phyloP scores from a whole-genome alignment of 1,140 invertebrate genomes.

The Tribolium madens region DNA sequence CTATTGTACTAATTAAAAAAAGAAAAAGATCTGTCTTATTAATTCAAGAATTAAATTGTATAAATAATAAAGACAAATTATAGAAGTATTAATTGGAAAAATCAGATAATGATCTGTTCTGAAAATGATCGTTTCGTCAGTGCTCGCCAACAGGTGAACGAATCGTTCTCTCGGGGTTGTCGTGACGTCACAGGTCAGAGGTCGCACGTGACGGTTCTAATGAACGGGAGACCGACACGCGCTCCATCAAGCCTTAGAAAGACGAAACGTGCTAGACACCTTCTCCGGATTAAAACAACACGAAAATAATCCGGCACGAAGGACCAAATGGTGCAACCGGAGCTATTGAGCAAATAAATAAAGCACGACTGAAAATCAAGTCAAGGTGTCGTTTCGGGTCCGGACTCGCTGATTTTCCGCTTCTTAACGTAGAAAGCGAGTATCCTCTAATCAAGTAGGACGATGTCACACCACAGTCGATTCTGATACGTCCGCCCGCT shows the following conservation, averaged over 20 bases:
- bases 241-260: constrained; percentile 41
- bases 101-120: neutral
- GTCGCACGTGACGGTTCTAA: constrained; percentile 50
- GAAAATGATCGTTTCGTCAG: neutral
- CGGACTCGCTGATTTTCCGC: constrained; percentile 44
- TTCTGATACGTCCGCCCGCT: constrained; percentile 29
- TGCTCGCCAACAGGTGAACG: constrained; percentile 16
- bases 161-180: neutral
- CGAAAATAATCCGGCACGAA: constrained; percentile 13
- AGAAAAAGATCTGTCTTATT: no score
- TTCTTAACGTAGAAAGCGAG: constrained; percentile 51
- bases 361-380: constrained; percentile 1
- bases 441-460: constrained; percentile 54
- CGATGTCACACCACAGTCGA: constrained; percentile 50
- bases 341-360: neutral
- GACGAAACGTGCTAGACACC: constrained; percentile 32
- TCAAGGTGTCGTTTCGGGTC: constrained; percentile 31
- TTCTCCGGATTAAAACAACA: constrained; percentile 5
- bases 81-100: no score
- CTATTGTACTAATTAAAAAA: no score
- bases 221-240: constrained; percentile 47
- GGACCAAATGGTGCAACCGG: constrained; percentile 13
- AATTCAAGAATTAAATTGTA: no score
- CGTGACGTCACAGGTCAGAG: constrained; percentile 39
- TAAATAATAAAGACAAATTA: no score